Evolutionary conservation across 2,797 vertebrate species (phyloP).

Genomic region (Hephaestus fuliginosus): DNA sequence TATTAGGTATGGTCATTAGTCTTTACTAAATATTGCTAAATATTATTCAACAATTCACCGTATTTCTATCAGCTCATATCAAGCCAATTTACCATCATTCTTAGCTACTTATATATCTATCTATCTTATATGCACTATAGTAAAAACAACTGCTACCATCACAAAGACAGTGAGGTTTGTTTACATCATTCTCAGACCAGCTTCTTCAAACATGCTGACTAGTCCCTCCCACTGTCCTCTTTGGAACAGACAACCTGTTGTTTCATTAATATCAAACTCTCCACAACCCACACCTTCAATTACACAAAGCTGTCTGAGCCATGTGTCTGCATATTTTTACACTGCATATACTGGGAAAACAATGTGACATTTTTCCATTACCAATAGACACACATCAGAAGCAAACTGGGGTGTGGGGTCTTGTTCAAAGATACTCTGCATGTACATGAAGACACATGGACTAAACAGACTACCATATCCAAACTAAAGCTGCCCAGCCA

Average conservation of each 20-base stretch:
- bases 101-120: conserved; percentile 5
- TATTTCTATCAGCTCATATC: conserved; percentile 5
- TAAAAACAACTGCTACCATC: conserved; percentile 5
- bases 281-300: conserved; percentile 59
- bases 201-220: conserved; percentile 54
- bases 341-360: background rate
- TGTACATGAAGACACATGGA: background rate
- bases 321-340: conserved; percentile 27
- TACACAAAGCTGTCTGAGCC: conserved; percentile 57
- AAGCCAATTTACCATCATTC: background rate
- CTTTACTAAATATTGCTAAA: conserved; percentile 2
- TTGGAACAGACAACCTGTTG: conserved; percentile 65
- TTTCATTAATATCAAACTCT: conserved; percentile 68
- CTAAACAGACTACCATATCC: background rate
- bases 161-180: conserved; percentile 25
- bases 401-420: background rate
- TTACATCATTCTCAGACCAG: conserved; percentile 36
- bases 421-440: background rate
- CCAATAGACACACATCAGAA: background rate
- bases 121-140: conserved; percentile 14
- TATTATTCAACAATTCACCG: conserved; percentile 1
- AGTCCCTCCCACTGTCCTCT: conserved; percentile 52
- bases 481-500: background rate
- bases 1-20: conserved; percentile 8
- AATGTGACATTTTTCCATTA: background rate